These are phyloP conservation scores for Pampus argenteus DNA, from an alignment of 2,797 vertebrate genomes.

Conservation along the genomic window DNA sequence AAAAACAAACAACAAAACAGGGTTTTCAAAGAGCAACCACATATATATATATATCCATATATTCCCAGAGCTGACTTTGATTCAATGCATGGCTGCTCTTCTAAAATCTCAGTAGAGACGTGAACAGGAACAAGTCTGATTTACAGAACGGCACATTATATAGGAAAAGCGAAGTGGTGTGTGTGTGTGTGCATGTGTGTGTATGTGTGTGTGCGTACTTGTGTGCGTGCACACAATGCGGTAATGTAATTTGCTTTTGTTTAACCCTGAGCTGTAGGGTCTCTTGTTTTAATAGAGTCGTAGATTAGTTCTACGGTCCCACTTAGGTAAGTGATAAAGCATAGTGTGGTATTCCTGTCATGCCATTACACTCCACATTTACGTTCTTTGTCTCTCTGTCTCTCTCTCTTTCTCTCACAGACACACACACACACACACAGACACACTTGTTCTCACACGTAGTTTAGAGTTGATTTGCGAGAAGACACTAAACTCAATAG, in stretches of 20 bases:
- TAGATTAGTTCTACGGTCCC: constrained; percentile 84
- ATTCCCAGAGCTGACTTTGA: constrained; percentile 36
- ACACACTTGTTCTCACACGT: constrained; percentile 3
- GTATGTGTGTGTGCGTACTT: constrained; percentile 20
- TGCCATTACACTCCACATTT: constrained; percentile 43
- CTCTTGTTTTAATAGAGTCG: constrained; percentile 85
- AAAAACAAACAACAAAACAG: too few species aligned
- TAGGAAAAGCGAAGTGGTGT: constrained; percentile 43
- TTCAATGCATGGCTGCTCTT: constrained; percentile 51
- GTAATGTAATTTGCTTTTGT: constrained; percentile 86
- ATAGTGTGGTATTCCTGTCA: constrained; percentile 69
- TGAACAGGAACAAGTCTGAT: constrained; percentile 52
- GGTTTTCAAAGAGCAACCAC: constrained; percentile 47
- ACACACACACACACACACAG: background rate
- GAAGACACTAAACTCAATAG: constrained; percentile 20
- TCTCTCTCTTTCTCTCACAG: background rate
- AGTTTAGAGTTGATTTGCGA: constrained; percentile 14
- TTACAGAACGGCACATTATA: constrained; percentile 50
- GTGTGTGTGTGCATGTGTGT: constrained; percentile 30
- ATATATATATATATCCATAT: constrained; percentile 44
- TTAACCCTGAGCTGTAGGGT: constrained; percentile 83
- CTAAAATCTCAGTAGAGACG: constrained; percentile 64
- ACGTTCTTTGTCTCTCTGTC: background rate
- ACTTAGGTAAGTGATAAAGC: constrained; percentile 85
- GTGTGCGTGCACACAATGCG: constrained; percentile 45